These are phyloP conservation scores for Callaeas wilsoni DNA, from an alignment of 2,113 vertebrate species.

Conservation along the genomic window DNA sequence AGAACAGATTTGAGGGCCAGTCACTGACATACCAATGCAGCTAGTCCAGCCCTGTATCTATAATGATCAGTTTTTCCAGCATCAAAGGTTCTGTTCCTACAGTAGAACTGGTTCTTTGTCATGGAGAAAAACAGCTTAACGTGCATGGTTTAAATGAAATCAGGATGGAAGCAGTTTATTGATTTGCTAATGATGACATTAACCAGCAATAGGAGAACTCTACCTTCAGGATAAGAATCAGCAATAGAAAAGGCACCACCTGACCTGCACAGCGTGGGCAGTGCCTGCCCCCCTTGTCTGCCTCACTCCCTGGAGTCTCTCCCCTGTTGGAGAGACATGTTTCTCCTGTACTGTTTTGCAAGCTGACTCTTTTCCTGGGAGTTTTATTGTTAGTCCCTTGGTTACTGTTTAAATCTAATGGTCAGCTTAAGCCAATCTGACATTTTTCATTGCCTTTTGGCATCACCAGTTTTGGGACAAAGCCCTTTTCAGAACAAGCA, in stretches of 20 bases:
- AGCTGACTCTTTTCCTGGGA: not conserved
- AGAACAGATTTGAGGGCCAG: not conserved
- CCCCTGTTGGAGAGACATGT: fast-evolving
- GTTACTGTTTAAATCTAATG: not conserved
- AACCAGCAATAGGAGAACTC: not conserved
- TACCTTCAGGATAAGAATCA: not conserved
- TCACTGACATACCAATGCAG: not conserved
- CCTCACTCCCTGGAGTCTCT: fast-evolving
- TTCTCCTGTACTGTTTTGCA: not conserved
- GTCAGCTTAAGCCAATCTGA: not conserved
- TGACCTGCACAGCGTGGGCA: not conserved
- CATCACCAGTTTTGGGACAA: not conserved
- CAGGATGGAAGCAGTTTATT: not conserved
- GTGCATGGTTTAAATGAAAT: not conserved
- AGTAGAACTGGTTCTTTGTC: not conserved
- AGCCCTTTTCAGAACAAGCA: not conserved
- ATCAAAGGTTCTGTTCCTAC: not conserved
- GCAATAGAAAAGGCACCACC: not conserved
- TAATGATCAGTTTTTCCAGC: not conserved
- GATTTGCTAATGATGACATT: not conserved
- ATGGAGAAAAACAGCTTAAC: not conserved
- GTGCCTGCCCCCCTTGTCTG: too few relatives aligned
- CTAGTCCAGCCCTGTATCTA: not conserved
- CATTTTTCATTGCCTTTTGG: not conserved
- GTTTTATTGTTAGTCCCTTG: not conserved